Percentiles rank a stretch among this genome's conserved stretches.
Conservation (phyloP, 2,888 invertebrate species). For the Lasioglossum figueresi region DNA sequence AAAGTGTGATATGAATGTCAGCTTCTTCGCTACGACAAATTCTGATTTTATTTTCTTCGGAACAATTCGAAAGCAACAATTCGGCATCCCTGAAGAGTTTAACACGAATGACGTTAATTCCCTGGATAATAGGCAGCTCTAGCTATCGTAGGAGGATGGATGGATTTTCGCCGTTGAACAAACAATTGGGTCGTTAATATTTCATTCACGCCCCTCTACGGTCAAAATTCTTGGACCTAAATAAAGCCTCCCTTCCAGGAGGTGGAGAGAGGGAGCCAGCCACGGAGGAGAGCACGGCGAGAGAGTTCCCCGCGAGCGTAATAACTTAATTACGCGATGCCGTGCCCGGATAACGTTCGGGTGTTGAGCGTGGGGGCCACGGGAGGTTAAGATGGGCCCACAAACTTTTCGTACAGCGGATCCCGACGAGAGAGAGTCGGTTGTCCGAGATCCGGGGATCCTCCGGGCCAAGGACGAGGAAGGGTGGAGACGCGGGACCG, state of each 20-base stretch:
- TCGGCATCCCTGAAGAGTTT: background rate
- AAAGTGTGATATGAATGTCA: too few species aligned
- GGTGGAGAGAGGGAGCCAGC: background rate
- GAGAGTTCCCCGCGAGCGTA: slow-evolving; percentile 69
- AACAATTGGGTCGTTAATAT: background rate
- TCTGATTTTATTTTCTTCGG: too few species aligned
- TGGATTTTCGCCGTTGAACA: background rate
- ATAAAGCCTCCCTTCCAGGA: background rate
- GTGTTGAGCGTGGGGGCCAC: slow-evolving; percentile 75
- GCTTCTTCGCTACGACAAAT: too few species aligned
- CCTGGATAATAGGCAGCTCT: background rate
- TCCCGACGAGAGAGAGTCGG: slow-evolving; percentile 22
- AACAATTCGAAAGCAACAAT: too few species aligned
- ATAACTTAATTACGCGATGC: slow-evolving; percentile 77
- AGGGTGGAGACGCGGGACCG: slow-evolving; percentile 46
- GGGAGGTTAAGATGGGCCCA: slow-evolving; percentile 69
- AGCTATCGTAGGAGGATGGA: background rate
- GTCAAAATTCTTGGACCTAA: background rate
- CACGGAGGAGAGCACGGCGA: slow-evolving; percentile 22
- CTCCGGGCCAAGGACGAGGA: slow-evolving; percentile 8
- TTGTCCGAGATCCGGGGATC: slow-evolving; percentile 26
- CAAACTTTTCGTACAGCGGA: slow-evolving; percentile 59
- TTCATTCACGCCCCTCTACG: background rate
- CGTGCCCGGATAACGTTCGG: slow-evolving; percentile 75
- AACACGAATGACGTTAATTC: background rate